Evolutionary conservation across 2,888 invertebrate genomes (phyloP).

Genomic region (Notodonta dromedarius): DNA sequence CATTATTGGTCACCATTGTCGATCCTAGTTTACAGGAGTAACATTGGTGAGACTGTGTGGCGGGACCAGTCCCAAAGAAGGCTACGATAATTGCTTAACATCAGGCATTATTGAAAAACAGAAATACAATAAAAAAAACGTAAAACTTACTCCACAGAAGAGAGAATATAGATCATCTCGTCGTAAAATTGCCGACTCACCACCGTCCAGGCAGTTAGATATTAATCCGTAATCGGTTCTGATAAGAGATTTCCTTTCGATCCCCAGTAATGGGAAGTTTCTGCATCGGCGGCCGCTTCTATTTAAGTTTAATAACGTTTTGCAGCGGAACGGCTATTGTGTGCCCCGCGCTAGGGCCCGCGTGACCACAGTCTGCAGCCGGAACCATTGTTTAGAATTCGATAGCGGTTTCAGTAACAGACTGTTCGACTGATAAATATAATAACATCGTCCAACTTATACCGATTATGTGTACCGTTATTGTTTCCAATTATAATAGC

Average conservation of each 20-base stretch:
- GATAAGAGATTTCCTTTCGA: conserved; percentile 80
- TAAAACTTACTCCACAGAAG: neutral
- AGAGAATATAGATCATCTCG: conserved; percentile 35
- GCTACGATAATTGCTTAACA: too few relatives aligned
- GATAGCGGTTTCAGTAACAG: conserved; percentile 39
- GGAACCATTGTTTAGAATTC: conserved; percentile 45
- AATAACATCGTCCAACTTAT: conserved; percentile 33
- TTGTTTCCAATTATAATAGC: conserved; percentile 17
- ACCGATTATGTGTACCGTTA: conserved; percentile 26
- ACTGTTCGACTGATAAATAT: conserved; percentile 34
- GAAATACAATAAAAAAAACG: neutral
- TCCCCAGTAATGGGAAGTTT: conserved; percentile 77
- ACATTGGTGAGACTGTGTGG: too few relatives aligned
- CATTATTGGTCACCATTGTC: too few relatives aligned
- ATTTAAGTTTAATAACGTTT: conserved; percentile 77
- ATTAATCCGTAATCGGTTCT: conserved; percentile 77
- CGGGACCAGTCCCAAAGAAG: too few relatives aligned
- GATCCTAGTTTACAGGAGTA: too few relatives aligned
- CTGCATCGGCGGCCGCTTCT: conserved; percentile 66
- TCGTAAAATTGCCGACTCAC: conserved; percentile 63
- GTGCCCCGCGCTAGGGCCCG: conserved; percentile 32
- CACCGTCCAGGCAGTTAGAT: conserved; percentile 60
- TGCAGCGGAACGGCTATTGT: conserved; percentile 45
- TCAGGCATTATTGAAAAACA: neutral
- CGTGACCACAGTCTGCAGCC: conserved; percentile 41